Percentiles rank a stretch among this genome's conserved stretches.
These are phyloP conservation scores for Tenthredo amoena DNA, from an alignment of 2,888 invertebrate genomes.

Conservation along the genomic window DNA sequence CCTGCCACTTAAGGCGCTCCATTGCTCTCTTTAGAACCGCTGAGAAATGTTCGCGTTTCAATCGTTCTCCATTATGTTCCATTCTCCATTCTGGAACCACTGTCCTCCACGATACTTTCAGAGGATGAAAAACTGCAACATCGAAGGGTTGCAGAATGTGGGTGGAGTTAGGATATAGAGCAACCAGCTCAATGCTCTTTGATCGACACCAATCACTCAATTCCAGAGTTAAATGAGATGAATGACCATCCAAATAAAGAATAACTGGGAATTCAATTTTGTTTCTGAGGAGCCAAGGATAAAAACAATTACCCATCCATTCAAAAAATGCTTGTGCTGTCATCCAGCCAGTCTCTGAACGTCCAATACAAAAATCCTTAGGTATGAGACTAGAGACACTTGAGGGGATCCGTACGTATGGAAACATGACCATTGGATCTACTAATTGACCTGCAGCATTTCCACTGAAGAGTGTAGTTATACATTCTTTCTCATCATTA, in stretches of 20 bases:
- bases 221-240: conserved; percentile 56
- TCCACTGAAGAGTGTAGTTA: conserved; percentile 11
- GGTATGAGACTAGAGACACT: conserved; percentile 57
- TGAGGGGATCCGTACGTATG: conserved; percentile 57
- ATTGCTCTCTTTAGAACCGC: conserved; percentile 52
- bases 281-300: conserved; percentile 55
- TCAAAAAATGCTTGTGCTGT: conserved; percentile 60
- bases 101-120: conserved; percentile 59
- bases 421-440: conserved; percentile 60
- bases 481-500: conserved; percentile 16
- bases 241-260: conserved; percentile 59
- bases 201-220: conserved; percentile 56
- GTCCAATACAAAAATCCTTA: conserved; percentile 55
- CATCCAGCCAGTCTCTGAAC: conserved; percentile 62
- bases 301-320: conserved; percentile 58
- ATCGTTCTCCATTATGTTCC: conserved; percentile 52
- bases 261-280: conserved; percentile 56
- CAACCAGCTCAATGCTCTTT: conserved; percentile 56
- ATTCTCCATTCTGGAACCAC: conserved; percentile 55
- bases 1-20: conserved; percentile 38
- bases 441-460: conserved; percentile 54
- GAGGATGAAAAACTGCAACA: conserved; percentile 57
- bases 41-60: conserved; percentile 55
- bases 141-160: conserved; percentile 60
- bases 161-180: conserved; percentile 59